These are phyloP conservation scores for Loris lydekkerianus DNA, from an alignment of 2,797 vertebrate species.

Conservation along the genomic window DNA sequence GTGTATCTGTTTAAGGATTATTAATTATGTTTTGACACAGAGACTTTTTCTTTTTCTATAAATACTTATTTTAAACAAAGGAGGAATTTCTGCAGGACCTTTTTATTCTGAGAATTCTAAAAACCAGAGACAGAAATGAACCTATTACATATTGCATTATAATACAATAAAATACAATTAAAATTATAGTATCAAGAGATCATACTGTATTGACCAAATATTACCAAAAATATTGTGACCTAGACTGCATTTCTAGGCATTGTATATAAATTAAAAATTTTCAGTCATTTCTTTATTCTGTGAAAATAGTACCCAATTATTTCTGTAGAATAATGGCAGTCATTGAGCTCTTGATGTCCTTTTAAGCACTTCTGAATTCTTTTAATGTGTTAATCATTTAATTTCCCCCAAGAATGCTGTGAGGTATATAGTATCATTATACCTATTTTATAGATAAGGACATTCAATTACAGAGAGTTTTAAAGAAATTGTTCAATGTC, in stretches of 20 bases:
- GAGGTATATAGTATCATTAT: neutral
- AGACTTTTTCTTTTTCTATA: neutral
- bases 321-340: neutral
- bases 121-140: neutral
- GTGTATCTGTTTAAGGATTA: neutral
- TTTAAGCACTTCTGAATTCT: neutral
- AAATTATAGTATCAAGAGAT: neutral
- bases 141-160: neutral
- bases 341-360: neutral
- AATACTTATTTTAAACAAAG: slow-evolving; percentile 9
- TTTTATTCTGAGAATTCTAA: slow-evolving; percentile 31
- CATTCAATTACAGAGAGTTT: neutral
- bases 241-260: neutral
- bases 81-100: neutral
- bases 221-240: neutral
- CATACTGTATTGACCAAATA: neutral
- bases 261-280: neutral
- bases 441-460: neutral
- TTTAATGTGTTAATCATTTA: neutral
- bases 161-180: slow-evolving; percentile 12
- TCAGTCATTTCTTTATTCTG: neutral
- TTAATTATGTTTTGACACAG: neutral
- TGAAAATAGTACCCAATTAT: slow-evolving; percentile 44
- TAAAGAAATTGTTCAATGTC: neutral
- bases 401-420: neutral